These are phyloP conservation scores for Cephus rjabovi DNA, from an alignment of 2,888 invertebrate species.

Conservation along the genomic window DNA sequence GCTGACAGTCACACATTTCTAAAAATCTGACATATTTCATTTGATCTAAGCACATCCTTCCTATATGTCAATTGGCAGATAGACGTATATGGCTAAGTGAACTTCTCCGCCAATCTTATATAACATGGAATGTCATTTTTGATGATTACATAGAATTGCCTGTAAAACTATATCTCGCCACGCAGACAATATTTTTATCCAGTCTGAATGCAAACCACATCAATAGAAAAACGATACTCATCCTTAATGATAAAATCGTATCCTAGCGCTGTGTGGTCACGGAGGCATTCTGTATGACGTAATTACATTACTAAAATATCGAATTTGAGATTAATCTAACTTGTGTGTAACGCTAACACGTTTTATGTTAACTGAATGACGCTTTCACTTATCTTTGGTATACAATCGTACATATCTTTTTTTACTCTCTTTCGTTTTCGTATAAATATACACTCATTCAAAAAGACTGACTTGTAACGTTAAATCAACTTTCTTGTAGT, in stretches of 20 bases:
- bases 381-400: slow-evolving; percentile 65
- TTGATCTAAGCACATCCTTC: background rate
- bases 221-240: background rate
- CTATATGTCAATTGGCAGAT: background rate
- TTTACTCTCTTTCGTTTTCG: slow-evolving; percentile 21
- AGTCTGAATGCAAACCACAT: background rate
- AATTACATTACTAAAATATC: background rate
- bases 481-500: slow-evolving; percentile 24
- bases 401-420: slow-evolving; percentile 50
- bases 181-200: background rate
- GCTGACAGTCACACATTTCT: slow-evolving; percentile 34
- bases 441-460: slow-evolving; percentile 52
- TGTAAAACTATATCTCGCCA: background rate
- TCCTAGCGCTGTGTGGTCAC: background rate
- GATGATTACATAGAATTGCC: background rate
- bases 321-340: background rate
- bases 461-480: slow-evolving; percentile 33
- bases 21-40: slow-evolving; percentile 23
- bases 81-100: background rate
- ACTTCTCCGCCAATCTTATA: background rate
- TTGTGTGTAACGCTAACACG: background rate
- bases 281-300: slow-evolving; percentile 35
- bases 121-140: background rate
- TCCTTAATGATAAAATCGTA: background rate
- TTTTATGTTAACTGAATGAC: slow-evolving; percentile 58